Evolutionary conservation across 2,888 invertebrate species (phyloP).

Genomic region (Lasioglossum calceatum): DNA sequence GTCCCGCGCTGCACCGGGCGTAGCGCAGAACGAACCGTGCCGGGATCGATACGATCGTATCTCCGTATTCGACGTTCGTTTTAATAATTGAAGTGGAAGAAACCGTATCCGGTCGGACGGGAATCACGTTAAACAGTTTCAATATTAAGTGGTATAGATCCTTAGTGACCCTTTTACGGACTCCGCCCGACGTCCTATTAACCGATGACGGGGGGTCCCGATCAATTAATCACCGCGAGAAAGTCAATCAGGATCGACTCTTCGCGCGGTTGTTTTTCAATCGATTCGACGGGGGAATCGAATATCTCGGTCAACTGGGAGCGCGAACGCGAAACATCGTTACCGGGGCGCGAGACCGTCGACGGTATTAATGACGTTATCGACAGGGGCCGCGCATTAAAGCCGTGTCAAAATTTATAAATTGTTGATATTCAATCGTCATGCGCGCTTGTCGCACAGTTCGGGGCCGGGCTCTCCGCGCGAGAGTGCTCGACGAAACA

Average conservation of each 20-base stretch:
- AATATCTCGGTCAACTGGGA: background rate
- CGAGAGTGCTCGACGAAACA: background rate
- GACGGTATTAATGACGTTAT: background rate
- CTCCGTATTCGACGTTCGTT: background rate
- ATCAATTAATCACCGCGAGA: background rate
- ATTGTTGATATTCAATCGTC: constrained; percentile 41
- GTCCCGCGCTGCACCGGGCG: background rate
- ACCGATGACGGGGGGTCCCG: background rate
- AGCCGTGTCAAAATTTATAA: constrained; percentile 30
- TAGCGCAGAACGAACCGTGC: background rate
- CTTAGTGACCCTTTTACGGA: background rate
- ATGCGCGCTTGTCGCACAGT: background rate
- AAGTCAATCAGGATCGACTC: background rate
- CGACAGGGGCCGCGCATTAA: background rate
- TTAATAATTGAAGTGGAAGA: background rate
- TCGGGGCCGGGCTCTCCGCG: background rate
- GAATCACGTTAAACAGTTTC: background rate
- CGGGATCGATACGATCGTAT: background rate
- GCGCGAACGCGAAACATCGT: background rate
- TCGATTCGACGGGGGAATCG: background rate
- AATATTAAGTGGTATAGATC: background rate
- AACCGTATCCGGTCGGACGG: background rate
- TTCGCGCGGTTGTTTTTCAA: background rate
- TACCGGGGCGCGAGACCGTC: background rate
- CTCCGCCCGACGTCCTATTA: background rate